Evolutionary conservation across 2,113 vertebrate species (phyloP).

Genomic region (Ascaphus truei): DNA sequence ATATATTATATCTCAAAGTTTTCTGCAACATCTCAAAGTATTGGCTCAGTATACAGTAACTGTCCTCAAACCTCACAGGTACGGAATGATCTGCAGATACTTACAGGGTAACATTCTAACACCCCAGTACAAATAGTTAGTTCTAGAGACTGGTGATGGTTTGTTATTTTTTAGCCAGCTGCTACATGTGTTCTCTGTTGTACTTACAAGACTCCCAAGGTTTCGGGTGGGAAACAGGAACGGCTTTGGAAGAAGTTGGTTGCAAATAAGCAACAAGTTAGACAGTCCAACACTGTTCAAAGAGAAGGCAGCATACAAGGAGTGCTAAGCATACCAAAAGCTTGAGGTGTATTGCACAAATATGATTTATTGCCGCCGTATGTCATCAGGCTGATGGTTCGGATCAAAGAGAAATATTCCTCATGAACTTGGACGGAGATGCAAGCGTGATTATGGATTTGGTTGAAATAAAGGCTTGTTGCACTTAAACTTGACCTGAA

Average conservation of each 20-base stretch:
- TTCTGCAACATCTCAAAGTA: too few relatives aligned
- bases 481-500: too few relatives aligned
- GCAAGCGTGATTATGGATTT: too few relatives aligned
- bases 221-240: constrained; percentile 23
- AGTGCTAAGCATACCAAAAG: neutral
- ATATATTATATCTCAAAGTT: too few relatives aligned
- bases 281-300: neutral
- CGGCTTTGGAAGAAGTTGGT: neutral
- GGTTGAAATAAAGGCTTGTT: too few relatives aligned
- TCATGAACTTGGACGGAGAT: too few relatives aligned
- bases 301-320: too few relatives aligned
- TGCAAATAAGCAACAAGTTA: neutral
- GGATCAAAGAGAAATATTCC: constrained; percentile 10
- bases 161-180: neutral
- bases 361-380: constrained; percentile 1
- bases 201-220: constrained; percentile 14
- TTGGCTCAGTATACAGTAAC: too few relatives aligned
- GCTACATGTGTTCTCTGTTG: constrained; percentile 19
- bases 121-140: neutral
- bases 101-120: neutral
- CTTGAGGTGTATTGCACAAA: constrained; percentile 6
- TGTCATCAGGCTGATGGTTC: neutral
- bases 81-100: too few relatives aligned
- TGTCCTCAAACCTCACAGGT: too few relatives aligned
- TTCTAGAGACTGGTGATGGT: neutral